phyloP scores from a whole-genome alignment of 2,797 vertebrate species.

The Allobates femoralis region DNA sequence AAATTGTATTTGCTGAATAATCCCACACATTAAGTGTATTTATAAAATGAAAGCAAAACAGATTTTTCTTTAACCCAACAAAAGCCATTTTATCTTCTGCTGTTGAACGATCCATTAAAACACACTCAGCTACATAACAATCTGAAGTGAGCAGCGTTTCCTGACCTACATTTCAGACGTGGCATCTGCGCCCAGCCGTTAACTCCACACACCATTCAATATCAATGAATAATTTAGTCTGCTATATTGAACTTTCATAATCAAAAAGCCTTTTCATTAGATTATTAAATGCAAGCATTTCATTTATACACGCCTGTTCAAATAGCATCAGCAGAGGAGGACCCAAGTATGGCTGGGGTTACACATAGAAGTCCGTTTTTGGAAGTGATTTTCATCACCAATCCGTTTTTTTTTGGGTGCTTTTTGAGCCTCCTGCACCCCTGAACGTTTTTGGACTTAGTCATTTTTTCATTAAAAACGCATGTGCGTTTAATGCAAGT shows the following conservation, averaged over 20 bases:
- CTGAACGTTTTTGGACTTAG: too few species aligned
- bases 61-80: constrained; percentile 26
- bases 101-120: constrained; percentile 51
- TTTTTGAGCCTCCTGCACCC: too few species aligned
- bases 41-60: constrained; percentile 25
- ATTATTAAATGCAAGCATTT: constrained; percentile 29
- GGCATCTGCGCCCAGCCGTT: constrained; percentile 57
- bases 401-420: too few species aligned
- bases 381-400: too few species aligned
- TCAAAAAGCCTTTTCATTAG: background rate
- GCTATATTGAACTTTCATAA: constrained; percentile 40
- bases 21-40: constrained; percentile 50
- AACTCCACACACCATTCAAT: constrained; percentile 51
- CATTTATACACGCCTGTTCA: background rate
- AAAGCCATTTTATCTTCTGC: constrained; percentile 33
- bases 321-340: background rate
- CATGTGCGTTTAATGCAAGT: too few species aligned
- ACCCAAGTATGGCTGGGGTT: too few species aligned
- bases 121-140: constrained; percentile 20
- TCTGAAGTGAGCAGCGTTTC: constrained; percentile 26
- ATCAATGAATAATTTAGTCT: constrained; percentile 59
- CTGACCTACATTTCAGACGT: constrained; percentile 58
- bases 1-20: constrained; percentile 44
- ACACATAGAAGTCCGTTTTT: too few species aligned
- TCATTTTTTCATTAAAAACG: too few species aligned